Evolutionary conservation across 1,140 invertebrate genomes (phyloP).

Genomic region (Drosophila bocki): DNA sequence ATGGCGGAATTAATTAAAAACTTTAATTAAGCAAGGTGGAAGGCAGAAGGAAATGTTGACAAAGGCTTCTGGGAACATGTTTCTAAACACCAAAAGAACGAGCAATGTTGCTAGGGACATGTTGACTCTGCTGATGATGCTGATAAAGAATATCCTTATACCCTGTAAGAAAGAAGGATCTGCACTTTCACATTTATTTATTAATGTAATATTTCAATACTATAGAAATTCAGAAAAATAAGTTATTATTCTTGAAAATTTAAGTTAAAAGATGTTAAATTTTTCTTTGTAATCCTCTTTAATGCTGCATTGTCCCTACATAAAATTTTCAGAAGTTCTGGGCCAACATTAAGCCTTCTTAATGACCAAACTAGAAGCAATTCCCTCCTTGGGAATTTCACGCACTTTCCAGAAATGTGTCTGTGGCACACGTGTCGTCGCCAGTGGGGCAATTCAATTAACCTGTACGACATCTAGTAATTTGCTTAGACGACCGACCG

Average conservation of each 20-base stretch:
- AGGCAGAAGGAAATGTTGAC: too few species aligned
- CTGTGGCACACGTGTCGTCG: conserved; percentile 35
- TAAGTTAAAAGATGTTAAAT: too few species aligned
- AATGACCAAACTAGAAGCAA: conserved; percentile 10
- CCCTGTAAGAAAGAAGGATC: too few species aligned
- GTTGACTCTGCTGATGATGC: too few species aligned
- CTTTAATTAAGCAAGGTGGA: neutral
- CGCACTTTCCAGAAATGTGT: conserved; percentile 23
- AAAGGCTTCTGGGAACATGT: too few species aligned
- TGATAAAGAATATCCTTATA: too few species aligned
- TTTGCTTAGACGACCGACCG: conserved; percentile 45
- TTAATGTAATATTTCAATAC: too few species aligned
- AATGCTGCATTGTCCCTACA: neutral
- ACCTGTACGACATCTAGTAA: conserved; percentile 46
- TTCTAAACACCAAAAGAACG: too few species aligned
- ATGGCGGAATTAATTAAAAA: neutral
- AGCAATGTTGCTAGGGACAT: too few species aligned
- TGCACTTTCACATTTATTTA: too few species aligned
- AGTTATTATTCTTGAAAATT: neutral
- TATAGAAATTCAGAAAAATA: neutral
- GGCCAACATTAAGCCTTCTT: conserved; percentile 17
- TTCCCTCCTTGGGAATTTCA: conserved; percentile 4
- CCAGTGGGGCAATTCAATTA: conserved; percentile 53
- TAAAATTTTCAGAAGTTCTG: neutral
- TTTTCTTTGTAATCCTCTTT: neutral